These are phyloP conservation scores for Eupeodes latifasciatus DNA, from an alignment of 2,888 invertebrate genomes.

Conservation along the genomic window DNA sequence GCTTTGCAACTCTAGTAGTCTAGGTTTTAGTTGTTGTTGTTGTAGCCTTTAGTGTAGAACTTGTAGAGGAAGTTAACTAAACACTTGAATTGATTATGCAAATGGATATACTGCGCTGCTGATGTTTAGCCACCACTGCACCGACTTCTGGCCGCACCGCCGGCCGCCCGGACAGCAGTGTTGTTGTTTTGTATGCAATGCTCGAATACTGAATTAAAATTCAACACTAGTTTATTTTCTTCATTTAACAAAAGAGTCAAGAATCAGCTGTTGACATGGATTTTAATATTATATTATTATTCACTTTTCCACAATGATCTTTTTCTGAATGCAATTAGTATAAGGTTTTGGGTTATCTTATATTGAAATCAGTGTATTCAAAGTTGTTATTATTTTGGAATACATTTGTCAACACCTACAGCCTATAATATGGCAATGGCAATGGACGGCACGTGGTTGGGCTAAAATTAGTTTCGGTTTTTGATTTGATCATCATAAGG, in stretches of 20 bases:
- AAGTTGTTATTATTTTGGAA: conserved; percentile 1
- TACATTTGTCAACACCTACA: conserved; percentile 58
- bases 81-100: conserved; percentile 67
- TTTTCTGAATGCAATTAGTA: conserved; percentile 46
- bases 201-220: neutral
- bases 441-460: neutral
- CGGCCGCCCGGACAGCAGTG: too few species aligned
- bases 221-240: neutral
- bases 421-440: neutral
- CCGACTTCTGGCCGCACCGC: too few species aligned
- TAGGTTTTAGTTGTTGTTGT: too few species aligned
- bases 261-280: conserved; percentile 57
- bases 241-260: conserved; percentile 10
- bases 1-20: too few species aligned
- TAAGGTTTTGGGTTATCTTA: conserved; percentile 25
- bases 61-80: conserved; percentile 33
- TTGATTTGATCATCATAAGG: conserved; percentile 8
- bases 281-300: conserved; percentile 19
- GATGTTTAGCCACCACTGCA: neutral
- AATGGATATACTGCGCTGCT: conserved; percentile 32
- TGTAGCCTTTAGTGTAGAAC: neutral
- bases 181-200: conserved; percentile 2
- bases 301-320: conserved; percentile 19
- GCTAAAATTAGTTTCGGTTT: neutral
- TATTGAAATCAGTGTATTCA: conserved; percentile 9